Evolutionary conservation across 2,113 vertebrate genomes (phyloP).

Genomic region (Apteryx owenii): DNA sequence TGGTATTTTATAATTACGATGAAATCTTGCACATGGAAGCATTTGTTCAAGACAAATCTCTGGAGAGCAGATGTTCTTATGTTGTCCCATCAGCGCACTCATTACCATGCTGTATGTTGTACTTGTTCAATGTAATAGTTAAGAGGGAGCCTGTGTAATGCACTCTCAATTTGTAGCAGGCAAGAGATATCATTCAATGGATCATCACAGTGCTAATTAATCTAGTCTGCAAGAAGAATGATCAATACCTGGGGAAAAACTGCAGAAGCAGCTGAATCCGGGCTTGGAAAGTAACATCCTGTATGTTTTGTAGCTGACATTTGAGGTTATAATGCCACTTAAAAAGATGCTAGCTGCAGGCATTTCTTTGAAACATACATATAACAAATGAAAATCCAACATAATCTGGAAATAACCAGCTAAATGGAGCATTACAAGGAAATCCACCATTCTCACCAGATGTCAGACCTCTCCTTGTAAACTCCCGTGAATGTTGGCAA

Average conservation of each 20-base stretch:
- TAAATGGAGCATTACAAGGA: background rate
- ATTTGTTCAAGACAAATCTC: background rate
- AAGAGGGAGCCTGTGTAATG: background rate
- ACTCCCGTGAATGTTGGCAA: fast-evolving
- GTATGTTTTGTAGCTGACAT: background rate
- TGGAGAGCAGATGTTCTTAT: background rate
- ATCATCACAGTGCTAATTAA: background rate
- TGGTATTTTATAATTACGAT: background rate
- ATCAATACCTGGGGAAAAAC: background rate
- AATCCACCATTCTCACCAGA: background rate
- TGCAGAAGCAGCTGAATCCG: background rate
- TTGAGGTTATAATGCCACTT: background rate
- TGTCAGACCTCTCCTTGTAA: background rate
- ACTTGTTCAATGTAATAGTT: fast-evolving
- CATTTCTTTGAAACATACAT: background rate
- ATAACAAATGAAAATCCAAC: background rate
- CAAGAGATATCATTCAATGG: background rate
- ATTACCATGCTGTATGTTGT: fast-evolving
- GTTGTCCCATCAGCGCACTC: fast-evolving
- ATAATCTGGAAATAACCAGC: background rate
- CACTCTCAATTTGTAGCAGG: fast-evolving
- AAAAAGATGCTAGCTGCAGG: background rate
- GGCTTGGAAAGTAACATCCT: background rate
- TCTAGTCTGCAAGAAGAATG: background rate
- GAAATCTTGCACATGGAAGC: background rate